Evolutionary conservation across 2,888 invertebrate species (phyloP), one percentile per base, ranked within the genome.

Genomic region (Epinotia bilunana): DNA sequence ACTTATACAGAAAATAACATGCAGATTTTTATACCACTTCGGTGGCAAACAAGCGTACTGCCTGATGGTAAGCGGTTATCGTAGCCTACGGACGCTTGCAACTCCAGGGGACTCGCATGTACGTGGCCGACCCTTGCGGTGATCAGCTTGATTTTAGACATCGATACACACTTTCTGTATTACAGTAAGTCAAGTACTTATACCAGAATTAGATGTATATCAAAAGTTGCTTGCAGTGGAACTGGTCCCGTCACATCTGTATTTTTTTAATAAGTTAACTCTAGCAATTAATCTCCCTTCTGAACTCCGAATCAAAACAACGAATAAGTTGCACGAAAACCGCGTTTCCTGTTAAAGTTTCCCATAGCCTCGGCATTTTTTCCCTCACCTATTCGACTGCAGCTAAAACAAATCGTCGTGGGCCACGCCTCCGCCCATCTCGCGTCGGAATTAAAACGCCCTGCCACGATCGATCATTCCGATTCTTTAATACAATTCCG

Each of bases 371-470:
- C 49, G 70, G 63, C 64, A 62, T 72, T 72, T 75, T 75, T 75
- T 75, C 78, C 77, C 76, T 77, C 77, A 78, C 79, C 77, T 79
- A 78, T 77, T 77, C 78, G 78, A 77, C 76, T 79, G 79, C 80
- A 85, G 85, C 84, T 88, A 90, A 91, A 93, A 93, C 92, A 93
- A 94, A 94, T 94, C 87, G 93, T 91, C 82, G 82, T 78, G 84
- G 84, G 88, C 93, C 93, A 93, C 93, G 92, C 93, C 93, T 90
- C 85, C 88, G 87, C 86, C 89, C 88, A 90, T 91, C 91, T 90
- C 88, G 68, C 84, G 84, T 93, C 93, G 91, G 92, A 93, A 94
- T 93, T 93, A 92, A 93, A 92, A 93, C 93, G 90, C 91, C 90
- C 91, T 86, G 86, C 83, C 90, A 84, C 91, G 87, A 94, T 94